Conservation (phyloP, 1,140 invertebrate genomes). For the Cherax destructor region DNA sequence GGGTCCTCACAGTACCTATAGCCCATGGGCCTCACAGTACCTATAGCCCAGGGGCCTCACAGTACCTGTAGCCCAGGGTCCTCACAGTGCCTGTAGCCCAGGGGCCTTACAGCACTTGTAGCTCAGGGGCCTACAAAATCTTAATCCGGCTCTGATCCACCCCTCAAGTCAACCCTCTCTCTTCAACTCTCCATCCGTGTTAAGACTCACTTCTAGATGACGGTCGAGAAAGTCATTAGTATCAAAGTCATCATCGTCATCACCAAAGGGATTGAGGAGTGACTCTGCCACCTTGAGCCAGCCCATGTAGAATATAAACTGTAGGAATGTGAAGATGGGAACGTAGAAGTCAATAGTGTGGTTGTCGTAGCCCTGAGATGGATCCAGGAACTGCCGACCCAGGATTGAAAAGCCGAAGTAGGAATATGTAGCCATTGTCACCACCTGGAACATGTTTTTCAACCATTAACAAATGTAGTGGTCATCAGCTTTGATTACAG, state of each 20-base stretch:
- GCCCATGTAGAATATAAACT: slow-evolving; percentile 89
- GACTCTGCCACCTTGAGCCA: slow-evolving; percentile 96
- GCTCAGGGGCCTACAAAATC: too few relatives aligned
- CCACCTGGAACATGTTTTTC: slow-evolving; percentile 75
- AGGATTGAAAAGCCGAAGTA: slow-evolving; percentile 78
- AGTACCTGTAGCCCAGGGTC: too few relatives aligned
- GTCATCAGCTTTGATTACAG: too few relatives aligned
- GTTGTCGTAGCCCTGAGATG: slow-evolving; percentile 79
- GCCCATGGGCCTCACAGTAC: too few relatives aligned
- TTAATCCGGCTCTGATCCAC: too few relatives aligned
- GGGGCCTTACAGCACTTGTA: too few relatives aligned
- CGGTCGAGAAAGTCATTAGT: slow-evolving; percentile 92
- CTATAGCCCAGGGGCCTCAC: too few relatives aligned
- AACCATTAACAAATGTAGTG: too few relatives aligned
- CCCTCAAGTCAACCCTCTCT: too few relatives aligned
- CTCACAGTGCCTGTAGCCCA: too few relatives aligned
- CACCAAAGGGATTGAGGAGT: slow-evolving; percentile 78
- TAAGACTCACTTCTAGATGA: slow-evolving; percentile 80
- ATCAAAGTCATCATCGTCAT: slow-evolving; percentile 89
- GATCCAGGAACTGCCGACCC: slow-evolving; percentile 79
- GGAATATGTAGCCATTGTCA: slow-evolving; percentile 79
- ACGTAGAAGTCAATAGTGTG: slow-evolving; percentile 83
- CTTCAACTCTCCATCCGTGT: too few relatives aligned
- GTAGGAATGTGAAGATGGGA: slow-evolving; percentile 87
- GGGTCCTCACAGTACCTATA: too few relatives aligned